A percentile compares a stretch with the other conserved stretches of the same genome.
These are phyloP conservation scores for Zosterops borbonicus DNA, from an alignment of 2,113 vertebrate species.

Conservation along the genomic window DNA sequence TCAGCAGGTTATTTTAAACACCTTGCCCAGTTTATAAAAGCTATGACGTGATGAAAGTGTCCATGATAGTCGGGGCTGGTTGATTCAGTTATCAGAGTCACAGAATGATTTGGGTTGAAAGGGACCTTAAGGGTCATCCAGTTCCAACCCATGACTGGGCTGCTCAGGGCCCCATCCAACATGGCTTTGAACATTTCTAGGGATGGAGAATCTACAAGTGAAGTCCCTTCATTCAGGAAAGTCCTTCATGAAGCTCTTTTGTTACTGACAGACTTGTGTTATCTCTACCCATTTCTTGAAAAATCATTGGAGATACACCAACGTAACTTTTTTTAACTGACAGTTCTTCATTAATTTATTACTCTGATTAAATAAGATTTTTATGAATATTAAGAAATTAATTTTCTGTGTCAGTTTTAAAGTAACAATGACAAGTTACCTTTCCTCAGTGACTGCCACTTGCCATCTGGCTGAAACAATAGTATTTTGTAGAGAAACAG, in stretches of 20 bases:
- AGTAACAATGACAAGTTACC: background rate
- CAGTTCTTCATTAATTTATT: background rate
- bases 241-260: background rate
- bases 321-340: background rate
- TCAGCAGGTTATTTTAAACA: background rate
- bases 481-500: slow-evolving; percentile 35
- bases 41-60: background rate
- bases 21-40: background rate
- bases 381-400: slow-evolving; percentile 15
- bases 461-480: background rate
- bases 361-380: background rate
- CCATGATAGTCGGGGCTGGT: accelerated
- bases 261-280: background rate
- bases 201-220: background rate
- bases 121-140: background rate
- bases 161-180: background rate
- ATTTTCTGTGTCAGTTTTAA: slow-evolving; percentile 29
- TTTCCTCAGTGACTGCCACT: slow-evolving; percentile 4
- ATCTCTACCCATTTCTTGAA: background rate
- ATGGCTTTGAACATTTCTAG: background rate
- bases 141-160: background rate
- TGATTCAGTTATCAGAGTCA: background rate
- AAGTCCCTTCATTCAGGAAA: background rate
- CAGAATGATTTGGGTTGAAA: background rate
- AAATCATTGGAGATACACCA: accelerated